Conservation (phyloP, 2,888 invertebrate genomes). For the Cerceris ruficornis region DNA sequence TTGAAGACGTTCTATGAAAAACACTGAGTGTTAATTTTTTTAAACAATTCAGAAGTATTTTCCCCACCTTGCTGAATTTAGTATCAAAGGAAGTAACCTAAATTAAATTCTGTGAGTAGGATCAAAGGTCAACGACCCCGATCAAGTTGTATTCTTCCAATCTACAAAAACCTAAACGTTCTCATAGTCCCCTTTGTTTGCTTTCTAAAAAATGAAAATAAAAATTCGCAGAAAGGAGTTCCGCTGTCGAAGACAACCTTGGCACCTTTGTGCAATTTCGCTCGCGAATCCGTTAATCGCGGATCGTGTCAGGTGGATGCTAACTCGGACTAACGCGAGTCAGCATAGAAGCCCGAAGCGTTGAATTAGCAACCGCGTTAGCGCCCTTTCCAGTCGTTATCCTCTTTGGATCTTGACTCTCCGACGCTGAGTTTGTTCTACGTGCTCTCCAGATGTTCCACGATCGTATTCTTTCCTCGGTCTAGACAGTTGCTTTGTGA, state of each 20-base stretch:
- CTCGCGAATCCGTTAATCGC: slow-evolving; percentile 44
- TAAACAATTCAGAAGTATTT: no score
- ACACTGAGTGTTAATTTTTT: no score
- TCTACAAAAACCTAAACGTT: not conserved
- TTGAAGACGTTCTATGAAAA: no score
- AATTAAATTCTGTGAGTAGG: no score
- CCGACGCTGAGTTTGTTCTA: slow-evolving; percentile 1
- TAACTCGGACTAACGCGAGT: slow-evolving; percentile 22
- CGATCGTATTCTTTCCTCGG: slow-evolving; percentile 10
- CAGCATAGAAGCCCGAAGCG: slow-evolving; percentile 15
- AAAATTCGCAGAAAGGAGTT: not conserved
- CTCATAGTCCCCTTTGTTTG: not conserved
- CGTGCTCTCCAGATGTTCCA: slow-evolving; percentile 12
- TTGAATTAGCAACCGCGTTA: slow-evolving; percentile 28
- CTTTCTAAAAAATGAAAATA: not conserved
- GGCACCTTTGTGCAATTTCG: slow-evolving; percentile 52
- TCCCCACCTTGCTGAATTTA: no score
- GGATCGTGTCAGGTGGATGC: slow-evolving; percentile 29
- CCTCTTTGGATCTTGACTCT: slow-evolving; percentile 24
- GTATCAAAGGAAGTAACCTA: no score
- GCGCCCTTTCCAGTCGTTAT: slow-evolving; percentile 30
- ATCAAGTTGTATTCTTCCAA: no score
- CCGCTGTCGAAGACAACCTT: slow-evolving; percentile 25
- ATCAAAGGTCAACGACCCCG: no score
- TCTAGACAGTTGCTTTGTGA: not conserved